Conservation (phyloP, 1,140 invertebrate genomes). For the Drosophila baimaii region DNA sequence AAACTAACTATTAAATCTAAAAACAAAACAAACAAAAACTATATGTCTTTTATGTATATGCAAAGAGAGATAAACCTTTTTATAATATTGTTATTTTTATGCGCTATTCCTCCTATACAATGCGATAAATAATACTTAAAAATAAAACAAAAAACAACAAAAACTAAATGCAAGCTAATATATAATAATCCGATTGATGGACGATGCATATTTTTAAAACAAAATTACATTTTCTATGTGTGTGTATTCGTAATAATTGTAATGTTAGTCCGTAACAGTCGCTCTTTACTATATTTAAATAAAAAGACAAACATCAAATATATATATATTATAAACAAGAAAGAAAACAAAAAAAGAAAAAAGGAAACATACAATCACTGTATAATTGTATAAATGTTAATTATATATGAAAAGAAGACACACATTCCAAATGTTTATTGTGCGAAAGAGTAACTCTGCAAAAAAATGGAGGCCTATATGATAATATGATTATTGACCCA, state of each 20-base stretch:
- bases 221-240: constrained; percentile 65
- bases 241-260: constrained; percentile 68
- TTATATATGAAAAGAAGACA: constrained; percentile 57
- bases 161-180: constrained; percentile 50
- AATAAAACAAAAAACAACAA: constrained; percentile 21
- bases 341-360: constrained; percentile 26
- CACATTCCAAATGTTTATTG: constrained; percentile 78
- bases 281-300: constrained; percentile 71
- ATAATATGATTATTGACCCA: constrained; percentile 55
- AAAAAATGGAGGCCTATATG: constrained; percentile 33
- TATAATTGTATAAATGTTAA: constrained; percentile 76
- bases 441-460: constrained; percentile 46
- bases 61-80: constrained; percentile 61
- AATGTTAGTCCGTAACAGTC: constrained; percentile 76
- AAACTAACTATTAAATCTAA: constrained; percentile 49
- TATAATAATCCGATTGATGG: constrained; percentile 62
- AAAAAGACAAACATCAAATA: constrained; percentile 60
- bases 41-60: constrained; percentile 56
- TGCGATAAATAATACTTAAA: constrained; percentile 5
- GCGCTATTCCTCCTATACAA: constrained; percentile 65
- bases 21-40: constrained; percentile 16
- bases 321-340: constrained; percentile 34
- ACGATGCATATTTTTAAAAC: constrained; percentile 48
- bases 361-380: constrained; percentile 61
- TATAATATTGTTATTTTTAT: constrained; percentile 80